Base-by-base conservation (phyloP, 2,797 vertebrate species). In the Jordanella pulchra region DNA sequence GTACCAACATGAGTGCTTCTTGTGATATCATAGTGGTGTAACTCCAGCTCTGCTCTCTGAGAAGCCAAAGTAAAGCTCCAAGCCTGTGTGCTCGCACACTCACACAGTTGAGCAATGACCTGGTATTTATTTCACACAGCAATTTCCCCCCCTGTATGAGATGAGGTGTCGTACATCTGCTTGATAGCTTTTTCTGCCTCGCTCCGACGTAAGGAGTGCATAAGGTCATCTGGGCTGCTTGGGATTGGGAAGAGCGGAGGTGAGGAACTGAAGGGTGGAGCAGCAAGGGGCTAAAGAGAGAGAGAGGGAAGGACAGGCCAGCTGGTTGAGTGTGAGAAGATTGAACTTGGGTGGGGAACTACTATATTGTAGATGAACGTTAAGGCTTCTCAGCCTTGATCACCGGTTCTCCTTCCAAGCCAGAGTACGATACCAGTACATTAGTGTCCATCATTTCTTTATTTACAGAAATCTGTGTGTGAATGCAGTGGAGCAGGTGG, bases 111-210 rank as follows among this genome's bases (percentile, higher is more conserved):
- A 92, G 81, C 65, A 64, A 91, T 91, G 79, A 75, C 86, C 80
- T 82, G 76, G 83, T 88, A 90, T 92, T 91, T 91, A 90, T 92
- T 92, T 90, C 86, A 84, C 83, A 77, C 86, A 83, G 89, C 89
- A 90, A 91, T 91, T 84, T 86, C 76, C 85, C 81, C n/a, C 76
- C 75, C 23, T 74, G 45, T 83, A 87, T 76, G 80, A 92, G 86
- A 92, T 91, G 91, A 90, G 85, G 89, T 91, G 89, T 89, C 72
- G 79, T 89, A 89, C 90, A 89, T 91, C 89, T 91, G 91, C 85
- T 90, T 84, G 86, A 92, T 92, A 85, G 88, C 85, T 93, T 92
- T 92, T 89, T 87, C 86, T 87, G 84, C 83, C 83, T 72, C 27
- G 73, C 69, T 54, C 73, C 54, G 77, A 86, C 82, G 75, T 2